These are phyloP conservation scores for Subacronicta megacephala DNA, from an alignment of 2,888 invertebrate genomes.

Conservation along the genomic window DNA sequence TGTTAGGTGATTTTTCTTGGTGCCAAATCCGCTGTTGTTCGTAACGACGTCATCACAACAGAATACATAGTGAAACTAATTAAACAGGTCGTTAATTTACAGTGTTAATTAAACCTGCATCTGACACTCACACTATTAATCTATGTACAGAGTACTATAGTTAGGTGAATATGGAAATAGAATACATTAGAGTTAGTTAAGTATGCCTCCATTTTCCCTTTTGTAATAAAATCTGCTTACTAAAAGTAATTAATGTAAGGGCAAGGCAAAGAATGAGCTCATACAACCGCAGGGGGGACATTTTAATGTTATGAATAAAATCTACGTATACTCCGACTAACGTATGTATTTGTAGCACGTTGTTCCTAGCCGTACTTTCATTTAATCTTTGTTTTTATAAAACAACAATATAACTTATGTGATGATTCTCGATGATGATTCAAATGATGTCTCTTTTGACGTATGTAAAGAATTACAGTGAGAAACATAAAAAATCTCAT, in stretches of 20 bases:
- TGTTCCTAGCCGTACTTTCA: neutral
- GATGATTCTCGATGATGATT: too few relatives aligned
- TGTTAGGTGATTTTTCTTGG: conserved; percentile 18
- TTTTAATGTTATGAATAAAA: conserved; percentile 58
- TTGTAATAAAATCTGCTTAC: conserved; percentile 54
- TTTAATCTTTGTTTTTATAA: neutral
- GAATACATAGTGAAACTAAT: conserved; percentile 41
- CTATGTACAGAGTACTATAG: conserved; percentile 40
- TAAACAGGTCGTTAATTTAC: conserved; percentile 28
- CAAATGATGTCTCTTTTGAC: too few relatives aligned
- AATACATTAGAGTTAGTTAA: conserved; percentile 46
- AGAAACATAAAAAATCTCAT: too few relatives aligned
- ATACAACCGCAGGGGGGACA: conserved; percentile 30
- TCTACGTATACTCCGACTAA: conserved; percentile 46
- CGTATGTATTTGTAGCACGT: too few relatives aligned
- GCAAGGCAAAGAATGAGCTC: conserved; percentile 27
- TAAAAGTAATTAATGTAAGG: conserved; percentile 54
- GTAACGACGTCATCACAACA: conserved; percentile 23
- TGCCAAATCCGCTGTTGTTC: conserved; percentile 7
- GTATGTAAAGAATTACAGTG: too few relatives aligned
- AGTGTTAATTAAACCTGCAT: conserved; percentile 43
- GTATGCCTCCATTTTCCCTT: conserved; percentile 42
- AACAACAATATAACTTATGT: too few relatives aligned
- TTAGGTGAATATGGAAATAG: conserved; percentile 49
- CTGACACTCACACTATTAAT: conserved; percentile 29